Conservation (phyloP, 2,113 vertebrate genomes). For the Fukomys damarensis region DNA sequence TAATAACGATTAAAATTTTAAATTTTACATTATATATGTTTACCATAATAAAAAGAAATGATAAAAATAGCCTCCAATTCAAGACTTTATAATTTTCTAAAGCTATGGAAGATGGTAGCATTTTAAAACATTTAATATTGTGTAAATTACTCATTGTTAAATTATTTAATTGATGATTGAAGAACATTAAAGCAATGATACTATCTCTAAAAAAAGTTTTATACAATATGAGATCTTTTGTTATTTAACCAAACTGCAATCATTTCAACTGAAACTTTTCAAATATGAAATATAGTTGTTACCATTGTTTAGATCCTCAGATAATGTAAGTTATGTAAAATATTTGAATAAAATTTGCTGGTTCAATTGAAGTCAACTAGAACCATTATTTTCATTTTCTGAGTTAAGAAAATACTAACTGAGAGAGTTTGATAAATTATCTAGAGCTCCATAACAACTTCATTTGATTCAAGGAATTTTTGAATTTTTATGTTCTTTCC, state of each 20-base stretch:
- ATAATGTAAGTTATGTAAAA: neutral
- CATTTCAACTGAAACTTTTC: neutral
- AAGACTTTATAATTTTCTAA: neutral
- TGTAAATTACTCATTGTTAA: neutral
- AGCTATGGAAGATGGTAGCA: neutral
- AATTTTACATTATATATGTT: neutral
- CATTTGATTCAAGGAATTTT: neutral
- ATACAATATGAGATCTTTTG: neutral
- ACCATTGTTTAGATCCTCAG: neutral
- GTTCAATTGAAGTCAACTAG: neutral
- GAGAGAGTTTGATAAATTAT: neutral
- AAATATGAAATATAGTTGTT: neutral
- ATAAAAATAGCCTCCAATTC: neutral
- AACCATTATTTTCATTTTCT: neutral
- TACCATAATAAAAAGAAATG: neutral
- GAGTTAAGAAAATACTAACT: neutral
- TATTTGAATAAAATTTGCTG: neutral
- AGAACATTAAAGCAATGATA: neutral
- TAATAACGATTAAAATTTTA: neutral
- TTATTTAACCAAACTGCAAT: neutral
- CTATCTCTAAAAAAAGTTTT: neutral
- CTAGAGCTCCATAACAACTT: neutral
- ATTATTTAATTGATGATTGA: neutral
- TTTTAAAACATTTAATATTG: neutral
- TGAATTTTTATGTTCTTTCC: neutral